A percentile compares a stretch with the other conserved stretches of the same genome.
These are phyloP conservation scores for Holothuria glaberrima DNA, from an alignment of 35 echinoderm and acorn worm genomes.

Conservation along the genomic window DNA sequence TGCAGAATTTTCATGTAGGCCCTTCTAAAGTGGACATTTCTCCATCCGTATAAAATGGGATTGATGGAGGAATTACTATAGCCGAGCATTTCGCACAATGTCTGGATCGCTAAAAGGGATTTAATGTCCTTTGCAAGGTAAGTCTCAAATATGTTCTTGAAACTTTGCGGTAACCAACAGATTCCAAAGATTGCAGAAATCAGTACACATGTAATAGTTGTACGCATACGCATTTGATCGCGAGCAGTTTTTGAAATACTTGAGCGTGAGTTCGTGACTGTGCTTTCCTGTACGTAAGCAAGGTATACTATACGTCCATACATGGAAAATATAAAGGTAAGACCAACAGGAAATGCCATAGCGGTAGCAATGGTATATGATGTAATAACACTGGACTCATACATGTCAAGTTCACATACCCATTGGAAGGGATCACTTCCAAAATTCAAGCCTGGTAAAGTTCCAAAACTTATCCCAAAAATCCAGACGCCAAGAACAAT, in stretches of 20 bases:
- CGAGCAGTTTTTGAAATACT: neutral
- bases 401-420: conserved; percentile 21
- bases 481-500: neutral
- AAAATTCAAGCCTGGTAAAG: neutral
- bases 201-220: neutral
- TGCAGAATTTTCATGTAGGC: conserved; percentile 5
- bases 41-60: conserved; percentile 44
- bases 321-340: neutral
- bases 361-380: too few species aligned
- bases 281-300: neutral
- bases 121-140: neutral
- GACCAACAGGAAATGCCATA: neutral
- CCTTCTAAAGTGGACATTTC: conserved; percentile 6
- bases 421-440: conserved; percentile 29
- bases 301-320: conserved; percentile 26
- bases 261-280: neutral
- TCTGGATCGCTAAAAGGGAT: conserved; percentile 18
- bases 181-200: neutral
- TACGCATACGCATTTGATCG: neutral
- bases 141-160: conserved; percentile 33
- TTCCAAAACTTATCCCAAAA: neutral
- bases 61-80: conserved; percentile 15
- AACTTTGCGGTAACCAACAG: conserved; percentile 22
- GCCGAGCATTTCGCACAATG: conserved; percentile 13
- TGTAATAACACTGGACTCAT: neutral